These are phyloP conservation scores for Choristoneura fumiferana DNA, from an alignment of 1,140 invertebrate genomes.

Conservation along the genomic window DNA sequence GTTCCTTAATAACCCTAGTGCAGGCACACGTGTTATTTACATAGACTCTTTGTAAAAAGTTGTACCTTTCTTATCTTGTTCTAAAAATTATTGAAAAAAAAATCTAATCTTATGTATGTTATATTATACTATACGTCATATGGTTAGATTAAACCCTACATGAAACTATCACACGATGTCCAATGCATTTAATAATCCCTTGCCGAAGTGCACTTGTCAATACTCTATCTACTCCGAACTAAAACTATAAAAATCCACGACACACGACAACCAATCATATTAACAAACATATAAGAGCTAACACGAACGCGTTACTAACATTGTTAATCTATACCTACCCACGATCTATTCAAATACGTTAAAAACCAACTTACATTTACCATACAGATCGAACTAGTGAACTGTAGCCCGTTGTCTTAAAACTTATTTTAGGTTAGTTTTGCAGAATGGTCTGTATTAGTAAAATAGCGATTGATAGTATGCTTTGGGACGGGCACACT, in stretches of 20 bases:
- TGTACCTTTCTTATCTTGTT: no score
- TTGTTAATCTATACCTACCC: neutral
- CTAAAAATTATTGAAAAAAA: no score
- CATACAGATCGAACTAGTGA: neutral
- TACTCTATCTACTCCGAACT: slow-evolving; percentile 26
- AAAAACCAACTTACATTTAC: slow-evolving; percentile 12
- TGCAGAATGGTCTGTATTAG: neutral
- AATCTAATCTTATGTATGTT: no score
- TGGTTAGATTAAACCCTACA: no score
- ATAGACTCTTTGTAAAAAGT: no score
- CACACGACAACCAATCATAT: no score
- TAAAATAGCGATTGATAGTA: slow-evolving; percentile 36
- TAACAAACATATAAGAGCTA: no score
- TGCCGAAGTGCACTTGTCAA: slow-evolving; percentile 57
- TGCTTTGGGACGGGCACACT: slow-evolving; percentile 34
- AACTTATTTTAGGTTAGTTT: slow-evolving; percentile 21
- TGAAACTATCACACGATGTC: slow-evolving; percentile 24
- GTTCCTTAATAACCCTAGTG: no score
- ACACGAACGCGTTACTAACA: no score
- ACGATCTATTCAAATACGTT: slow-evolving; percentile 52
- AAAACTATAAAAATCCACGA: no score
- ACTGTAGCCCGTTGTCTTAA: slow-evolving; percentile 24
- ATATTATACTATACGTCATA: no score
- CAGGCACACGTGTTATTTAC: no score
- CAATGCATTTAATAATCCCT: slow-evolving; percentile 45